A percentile compares a stretch with the other conserved stretches of the same genome.
phyloP scores from a whole-genome alignment of 1,140 invertebrate genomes.

The Heliconius hermathena region DNA sequence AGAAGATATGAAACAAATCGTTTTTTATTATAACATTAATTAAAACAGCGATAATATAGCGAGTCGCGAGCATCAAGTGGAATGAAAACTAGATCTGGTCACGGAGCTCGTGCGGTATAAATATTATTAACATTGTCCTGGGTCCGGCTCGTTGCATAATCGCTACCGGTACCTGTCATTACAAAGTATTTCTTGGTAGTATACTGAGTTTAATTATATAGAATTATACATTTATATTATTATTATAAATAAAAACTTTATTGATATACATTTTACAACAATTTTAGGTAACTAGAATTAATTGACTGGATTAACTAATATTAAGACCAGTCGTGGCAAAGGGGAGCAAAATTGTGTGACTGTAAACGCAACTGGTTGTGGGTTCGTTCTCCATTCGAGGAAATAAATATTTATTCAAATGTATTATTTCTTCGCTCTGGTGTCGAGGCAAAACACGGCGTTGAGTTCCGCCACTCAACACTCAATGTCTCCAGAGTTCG shows the following conservation, averaged over 20 bases:
- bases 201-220: slow-evolving; percentile 51
- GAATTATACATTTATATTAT: slow-evolving; percentile 52
- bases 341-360: too few species aligned
- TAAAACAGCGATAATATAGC: slow-evolving; percentile 30
- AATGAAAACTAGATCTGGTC: slow-evolving; percentile 59
- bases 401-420: too few species aligned
- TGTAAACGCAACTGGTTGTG: too few species aligned
- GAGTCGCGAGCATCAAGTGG: slow-evolving; percentile 44
- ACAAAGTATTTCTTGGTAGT: slow-evolving; percentile 53
- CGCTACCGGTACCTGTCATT: slow-evolving; percentile 61
- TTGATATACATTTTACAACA: slow-evolving; percentile 43
- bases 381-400: too few species aligned
- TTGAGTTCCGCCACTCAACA: too few species aligned
- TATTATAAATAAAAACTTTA: slow-evolving; percentile 51
- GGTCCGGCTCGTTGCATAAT: slow-evolving; percentile 75
- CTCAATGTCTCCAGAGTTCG: too few species aligned
- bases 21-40: slow-evolving; percentile 24
- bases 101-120: slow-evolving; percentile 61
- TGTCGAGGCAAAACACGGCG: too few species aligned
- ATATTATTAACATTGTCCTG: slow-evolving; percentile 69
- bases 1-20: background rate
- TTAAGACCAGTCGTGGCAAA: background rate
- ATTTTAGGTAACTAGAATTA: slow-evolving; percentile 12
- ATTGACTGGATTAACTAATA: background rate
- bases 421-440: too few species aligned